A percentile compares a stretch with the other conserved stretches of the same genome.
phyloP scores from a whole-genome alignment of 2,113 vertebrate species.

The Monarcha castaneiventris region DNA sequence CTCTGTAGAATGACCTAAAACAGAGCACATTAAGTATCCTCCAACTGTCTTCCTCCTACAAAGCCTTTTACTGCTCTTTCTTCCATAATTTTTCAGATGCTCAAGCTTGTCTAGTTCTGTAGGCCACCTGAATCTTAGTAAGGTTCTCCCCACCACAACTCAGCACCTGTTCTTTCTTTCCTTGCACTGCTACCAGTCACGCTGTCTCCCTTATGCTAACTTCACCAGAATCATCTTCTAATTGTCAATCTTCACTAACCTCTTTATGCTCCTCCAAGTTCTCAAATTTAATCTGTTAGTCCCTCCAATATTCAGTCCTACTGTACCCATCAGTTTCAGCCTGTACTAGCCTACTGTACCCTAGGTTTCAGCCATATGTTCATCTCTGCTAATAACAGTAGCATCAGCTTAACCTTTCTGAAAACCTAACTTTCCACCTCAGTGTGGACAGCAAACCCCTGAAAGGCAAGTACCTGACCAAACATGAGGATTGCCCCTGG shows the following conservation, averaged over 20 bases:
- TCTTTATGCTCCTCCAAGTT: background rate
- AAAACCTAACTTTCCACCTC: background rate
- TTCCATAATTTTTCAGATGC: background rate
- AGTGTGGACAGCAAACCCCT: fast-evolving
- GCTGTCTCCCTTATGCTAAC: fast-evolving
- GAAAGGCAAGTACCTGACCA: background rate
- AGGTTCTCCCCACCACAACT: background rate
- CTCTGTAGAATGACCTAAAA: background rate
- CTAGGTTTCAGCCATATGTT: background rate
- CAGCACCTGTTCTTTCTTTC: background rate
- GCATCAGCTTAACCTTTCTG: background rate
- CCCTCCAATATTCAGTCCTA: background rate
- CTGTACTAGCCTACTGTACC: too few species aligned
- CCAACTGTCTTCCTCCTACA: background rate
- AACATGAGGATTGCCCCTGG: background rate
- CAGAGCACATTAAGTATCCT: background rate
- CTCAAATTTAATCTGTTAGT: background rate
- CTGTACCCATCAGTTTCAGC: background rate
- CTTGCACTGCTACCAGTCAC: background rate
- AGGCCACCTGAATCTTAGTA: background rate
- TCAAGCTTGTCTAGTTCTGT: background rate
- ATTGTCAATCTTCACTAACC: background rate
- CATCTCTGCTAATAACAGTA: background rate
- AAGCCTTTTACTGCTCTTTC: background rate
- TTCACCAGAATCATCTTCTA: background rate